phyloP scores from a whole-genome alignment of 2,888 invertebrate genomes.

The Nomada hirtipes region DNA sequence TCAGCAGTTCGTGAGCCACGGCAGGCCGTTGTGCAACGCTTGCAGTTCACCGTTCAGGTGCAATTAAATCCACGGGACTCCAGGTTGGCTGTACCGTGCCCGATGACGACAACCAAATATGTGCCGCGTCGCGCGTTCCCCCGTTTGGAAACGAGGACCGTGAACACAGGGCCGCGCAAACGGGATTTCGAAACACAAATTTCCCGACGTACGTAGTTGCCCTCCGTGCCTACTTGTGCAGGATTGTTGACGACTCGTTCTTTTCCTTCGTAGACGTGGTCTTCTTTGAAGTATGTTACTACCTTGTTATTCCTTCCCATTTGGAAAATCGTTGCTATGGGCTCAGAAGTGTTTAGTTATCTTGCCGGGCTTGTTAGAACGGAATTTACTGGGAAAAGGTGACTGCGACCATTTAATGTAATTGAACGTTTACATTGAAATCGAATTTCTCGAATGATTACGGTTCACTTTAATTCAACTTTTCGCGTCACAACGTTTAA shows the following conservation, averaged over 20 bases:
- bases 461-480: too few species aligned
- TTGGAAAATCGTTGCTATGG: constrained; percentile 10
- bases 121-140: constrained; percentile 26
- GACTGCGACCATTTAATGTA: too few species aligned
- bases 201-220: background rate
- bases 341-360: background rate
- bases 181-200: background rate
- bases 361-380: background rate
- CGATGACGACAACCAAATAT: constrained; percentile 54
- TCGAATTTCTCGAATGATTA: too few species aligned
- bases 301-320: constrained; percentile 24
- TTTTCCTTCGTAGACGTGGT: background rate
- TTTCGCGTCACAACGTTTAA: too few species aligned
- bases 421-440: too few species aligned
- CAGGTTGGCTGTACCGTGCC: constrained; percentile 21
- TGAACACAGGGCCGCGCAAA: background rate
- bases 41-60: constrained; percentile 46
- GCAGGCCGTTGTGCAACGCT: constrained; percentile 41
- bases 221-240: too few species aligned
- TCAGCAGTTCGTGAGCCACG: constrained; percentile 61
- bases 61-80: constrained; percentile 55
- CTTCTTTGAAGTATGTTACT: constrained; percentile 2
- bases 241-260: too few species aligned
- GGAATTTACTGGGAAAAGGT: constrained; percentile 10
- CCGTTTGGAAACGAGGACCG: constrained; percentile 2